Conservation (phyloP, 2,888 invertebrate genomes). For the Aleiodes testaceus region DNA sequence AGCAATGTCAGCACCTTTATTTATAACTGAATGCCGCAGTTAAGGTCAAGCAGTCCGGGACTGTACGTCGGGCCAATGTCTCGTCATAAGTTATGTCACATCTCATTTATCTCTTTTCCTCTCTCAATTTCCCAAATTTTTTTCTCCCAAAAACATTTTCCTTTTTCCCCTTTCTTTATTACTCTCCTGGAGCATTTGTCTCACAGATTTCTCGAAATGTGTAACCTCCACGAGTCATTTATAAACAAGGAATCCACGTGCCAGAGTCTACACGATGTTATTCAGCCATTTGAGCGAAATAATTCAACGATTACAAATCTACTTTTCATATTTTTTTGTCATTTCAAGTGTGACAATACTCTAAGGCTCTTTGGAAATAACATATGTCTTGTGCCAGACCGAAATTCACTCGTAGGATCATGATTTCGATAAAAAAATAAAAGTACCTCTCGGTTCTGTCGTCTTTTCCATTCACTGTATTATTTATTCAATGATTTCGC, state of each 20-base stretch:
- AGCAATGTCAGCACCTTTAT: constrained; percentile 52
- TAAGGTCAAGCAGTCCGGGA: constrained; percentile 50
- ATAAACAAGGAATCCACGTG: constrained; percentile 4
- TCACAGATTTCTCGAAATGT: neutral
- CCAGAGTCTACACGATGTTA: neutral
- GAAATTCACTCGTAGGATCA: neutral
- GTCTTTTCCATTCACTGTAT: neutral
- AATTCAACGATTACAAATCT: neutral
- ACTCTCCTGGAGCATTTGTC: constrained; percentile 10
- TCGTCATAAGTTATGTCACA: constrained; percentile 48
- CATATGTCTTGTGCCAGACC: too few relatives aligned
- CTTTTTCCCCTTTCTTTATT: constrained; percentile 16
- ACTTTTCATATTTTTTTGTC: neutral
- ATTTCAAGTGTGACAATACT: too few relatives aligned
- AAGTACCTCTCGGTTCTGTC: neutral
- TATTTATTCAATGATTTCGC: constrained; percentile 10
- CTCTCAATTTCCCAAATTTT: constrained; percentile 20
- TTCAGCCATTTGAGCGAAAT: constrained; percentile 1
- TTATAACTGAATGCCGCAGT: constrained; percentile 53
- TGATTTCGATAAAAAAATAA: neutral
- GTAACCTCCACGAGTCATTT: neutral
- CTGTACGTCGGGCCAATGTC: constrained; percentile 44
- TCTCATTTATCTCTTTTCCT: constrained; percentile 27
- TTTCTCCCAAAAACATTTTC: too few relatives aligned
- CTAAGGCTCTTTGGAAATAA: too few relatives aligned